Conservation (phyloP, 2,888 invertebrate species). For the Drosophila seclusa region DNA sequence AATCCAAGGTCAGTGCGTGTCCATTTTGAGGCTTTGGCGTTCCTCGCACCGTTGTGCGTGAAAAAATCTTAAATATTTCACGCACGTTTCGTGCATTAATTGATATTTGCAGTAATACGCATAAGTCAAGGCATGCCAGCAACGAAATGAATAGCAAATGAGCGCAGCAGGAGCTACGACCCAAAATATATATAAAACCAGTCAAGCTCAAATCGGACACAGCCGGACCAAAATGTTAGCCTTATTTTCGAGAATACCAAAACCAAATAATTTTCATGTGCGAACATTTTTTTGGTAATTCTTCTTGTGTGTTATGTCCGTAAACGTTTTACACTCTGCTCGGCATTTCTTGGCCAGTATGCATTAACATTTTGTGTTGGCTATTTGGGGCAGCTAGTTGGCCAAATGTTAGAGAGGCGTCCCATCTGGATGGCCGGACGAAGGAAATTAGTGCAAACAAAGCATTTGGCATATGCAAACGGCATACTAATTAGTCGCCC, state of each 20-base stretch:
- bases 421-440: constrained; percentile 17
- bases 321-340: background rate
- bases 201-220: constrained; percentile 19
- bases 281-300: background rate
- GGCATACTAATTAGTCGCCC: constrained; percentile 66
- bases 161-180: constrained; percentile 45
- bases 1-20: constrained; percentile 64
- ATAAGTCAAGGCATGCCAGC: constrained; percentile 71
- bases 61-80: constrained; percentile 67
- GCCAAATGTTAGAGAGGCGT: constrained; percentile 40
- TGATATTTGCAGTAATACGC: constrained; percentile 81
- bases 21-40: background rate
- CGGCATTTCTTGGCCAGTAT: background rate
- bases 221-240: constrained; percentile 9
- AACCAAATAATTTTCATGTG: background rate
- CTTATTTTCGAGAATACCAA: background rate
- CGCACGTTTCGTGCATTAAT: constrained; percentile 78
- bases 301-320: background rate
- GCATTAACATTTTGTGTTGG: constrained; percentile 38
- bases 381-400: constrained; percentile 22
- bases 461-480: constrained; percentile 71
- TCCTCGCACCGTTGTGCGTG: constrained; percentile 10
- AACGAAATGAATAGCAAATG: constrained; percentile 64
- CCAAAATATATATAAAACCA: constrained; percentile 24
- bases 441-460: constrained; percentile 73